phyloP scores from a whole-genome alignment of 2,797 vertebrate genomes.

The Hippopotamyrus pictus region DNA sequence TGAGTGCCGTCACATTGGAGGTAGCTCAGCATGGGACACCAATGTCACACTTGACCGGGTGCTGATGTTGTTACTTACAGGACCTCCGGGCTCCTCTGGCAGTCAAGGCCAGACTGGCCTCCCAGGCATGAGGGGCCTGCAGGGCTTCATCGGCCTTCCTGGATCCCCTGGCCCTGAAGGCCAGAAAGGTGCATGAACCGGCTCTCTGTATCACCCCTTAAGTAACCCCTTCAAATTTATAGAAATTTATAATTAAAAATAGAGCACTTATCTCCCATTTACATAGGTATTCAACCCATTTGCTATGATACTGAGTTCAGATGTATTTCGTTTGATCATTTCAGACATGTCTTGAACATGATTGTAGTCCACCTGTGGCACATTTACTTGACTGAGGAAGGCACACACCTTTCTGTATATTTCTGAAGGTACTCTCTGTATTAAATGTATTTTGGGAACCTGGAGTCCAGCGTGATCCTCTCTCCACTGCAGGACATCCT shows the following conservation, averaged over 20 bases:
- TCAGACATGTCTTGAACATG: background rate
- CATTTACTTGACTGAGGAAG: background rate
- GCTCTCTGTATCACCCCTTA: background rate
- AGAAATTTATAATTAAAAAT: background rate
- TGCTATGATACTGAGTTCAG: background rate
- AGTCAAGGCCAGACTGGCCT: conserved; percentile 63
- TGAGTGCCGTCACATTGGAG: conserved; percentile 39
- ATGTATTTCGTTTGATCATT: background rate
- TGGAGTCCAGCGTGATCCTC: background rate
- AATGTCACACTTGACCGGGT: background rate
- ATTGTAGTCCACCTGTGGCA: background rate
- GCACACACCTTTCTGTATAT: background rate
- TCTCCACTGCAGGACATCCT: conserved; percentile 62
- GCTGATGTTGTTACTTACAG: conserved; percentile 47
- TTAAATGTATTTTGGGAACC: background rate
- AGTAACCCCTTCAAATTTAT: background rate
- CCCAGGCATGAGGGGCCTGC: conserved; percentile 65
- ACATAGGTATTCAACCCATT: background rate
- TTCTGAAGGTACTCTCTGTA: background rate
- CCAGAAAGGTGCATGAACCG: conserved; percentile 66
- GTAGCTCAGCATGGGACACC: background rate
- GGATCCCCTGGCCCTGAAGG: conserved; percentile 63
- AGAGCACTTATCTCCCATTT: background rate
- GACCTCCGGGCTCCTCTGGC: conserved; percentile 67
- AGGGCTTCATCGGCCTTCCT: conserved; percentile 62